Percentiles rank a stretch among this genome's conserved stretches.
Conservation (phyloP, 1,140 invertebrate species). For the Trichonephila inaurata region DNA sequence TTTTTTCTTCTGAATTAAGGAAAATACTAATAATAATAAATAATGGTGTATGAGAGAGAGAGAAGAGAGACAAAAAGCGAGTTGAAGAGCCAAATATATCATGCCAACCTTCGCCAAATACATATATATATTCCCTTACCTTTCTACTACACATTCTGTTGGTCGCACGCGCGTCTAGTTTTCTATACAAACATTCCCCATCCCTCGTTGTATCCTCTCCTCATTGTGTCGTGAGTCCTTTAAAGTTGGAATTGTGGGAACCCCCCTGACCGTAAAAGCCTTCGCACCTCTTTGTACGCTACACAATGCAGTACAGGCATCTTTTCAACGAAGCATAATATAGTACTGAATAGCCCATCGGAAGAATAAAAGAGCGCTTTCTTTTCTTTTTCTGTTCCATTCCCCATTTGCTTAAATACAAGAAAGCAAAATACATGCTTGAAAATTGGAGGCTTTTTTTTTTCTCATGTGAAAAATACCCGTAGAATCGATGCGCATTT, state of each 20-base stretch:
- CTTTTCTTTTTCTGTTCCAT: background rate
- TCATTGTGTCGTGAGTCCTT: slow-evolving; percentile 42
- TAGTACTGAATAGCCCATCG: slow-evolving; percentile 14
- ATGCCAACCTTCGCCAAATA: background rate
- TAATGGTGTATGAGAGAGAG: no score
- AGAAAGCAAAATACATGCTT: background rate
- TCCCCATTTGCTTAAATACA: background rate
- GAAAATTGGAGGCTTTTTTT: background rate
- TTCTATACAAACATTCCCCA: slow-evolving; percentile 48
- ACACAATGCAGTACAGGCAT: slow-evolving; percentile 55
- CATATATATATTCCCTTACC: background rate
- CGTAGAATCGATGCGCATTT: background rate
- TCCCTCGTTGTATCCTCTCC: background rate
- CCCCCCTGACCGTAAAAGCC: slow-evolving; percentile 68
- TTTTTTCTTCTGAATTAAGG: no score
- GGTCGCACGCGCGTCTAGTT: slow-evolving; percentile 29
- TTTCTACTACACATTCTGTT: background rate
- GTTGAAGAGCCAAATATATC: background rate
- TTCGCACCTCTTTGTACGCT: slow-evolving; percentile 62
- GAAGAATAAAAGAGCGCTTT: background rate
- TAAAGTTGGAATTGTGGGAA: slow-evolving; percentile 67
- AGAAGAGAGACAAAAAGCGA: background rate
- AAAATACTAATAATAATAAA: no score
- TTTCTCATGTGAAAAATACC: background rate
- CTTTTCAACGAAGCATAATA: slow-evolving; percentile 41